Evolutionary conservation across 2,113 vertebrate genomes (phyloP), one percentile per base, ranked within the genome.

Genomic region (Sclerurus mexicanus): DNA sequence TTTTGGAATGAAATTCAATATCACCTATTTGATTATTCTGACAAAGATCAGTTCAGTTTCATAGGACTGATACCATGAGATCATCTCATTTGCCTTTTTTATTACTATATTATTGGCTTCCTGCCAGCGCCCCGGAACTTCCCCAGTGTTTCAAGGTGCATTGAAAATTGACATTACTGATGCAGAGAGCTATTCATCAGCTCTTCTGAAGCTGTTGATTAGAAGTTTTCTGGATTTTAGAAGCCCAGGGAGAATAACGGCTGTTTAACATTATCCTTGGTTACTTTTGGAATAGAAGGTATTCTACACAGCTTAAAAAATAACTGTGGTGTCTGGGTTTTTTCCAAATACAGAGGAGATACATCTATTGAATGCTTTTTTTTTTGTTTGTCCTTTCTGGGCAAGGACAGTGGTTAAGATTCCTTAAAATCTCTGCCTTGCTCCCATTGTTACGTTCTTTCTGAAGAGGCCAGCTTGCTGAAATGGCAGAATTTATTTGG

Each of bases 181-280:
- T 84, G 68, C 55, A 94, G 59, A 93, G 64, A 86, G 50, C 10
- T 30, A 50, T 77, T 95, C 79, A 84, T 92, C 76, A 78, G 33
- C 59, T 84, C 79, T 90, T 93, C 89, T 92, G 63, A 92, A 93
- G 50, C 12, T 80, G 67, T 62, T 89, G 88, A 89, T 93, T 90
- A 53, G 31, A 88, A 83, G 63, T 62, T 88, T 87, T 72, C 58
- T 2, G 2, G 62, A 69, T 88, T 84, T 73, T 49, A 81, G 79
- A 89, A 89, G 42, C 27, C 46, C 39, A 46, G 7, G 19, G 49
- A 76, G 22, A 88, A 42, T 53, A 69, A 67, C 40, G 73, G 15
- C 40, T 83, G 7, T 64, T 93, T 67, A 83, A 35, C 23, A n/a
- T 88, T 62, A 76, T 62, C 64, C 30, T 84, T 59, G 18, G 25